Base-by-base conservation (phyloP, 2,888 invertebrate genomes). In the Drosophila testacea region DNA sequence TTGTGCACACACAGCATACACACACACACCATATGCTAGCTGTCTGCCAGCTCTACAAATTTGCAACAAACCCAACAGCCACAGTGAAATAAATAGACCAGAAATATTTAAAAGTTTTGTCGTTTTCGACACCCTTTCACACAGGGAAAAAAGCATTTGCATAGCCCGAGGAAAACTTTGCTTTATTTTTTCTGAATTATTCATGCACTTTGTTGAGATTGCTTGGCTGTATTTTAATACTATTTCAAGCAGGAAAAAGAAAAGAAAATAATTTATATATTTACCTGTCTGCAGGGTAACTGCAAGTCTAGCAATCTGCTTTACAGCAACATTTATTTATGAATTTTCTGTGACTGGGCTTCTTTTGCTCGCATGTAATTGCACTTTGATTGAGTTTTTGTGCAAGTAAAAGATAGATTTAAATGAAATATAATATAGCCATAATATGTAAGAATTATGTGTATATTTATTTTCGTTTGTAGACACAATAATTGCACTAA, bases 21-120 rank as follows among this genome's bases (percentile, higher is more conserved):
- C n/a, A 41, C 34, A 42, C 34, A 42, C 9, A 22, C 41, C 41
- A n/a, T 11, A n/a, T 5, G 48, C 11, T n/a, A 44, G 42, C 47
- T 64, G 41, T 64, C 48, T 48, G 42, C 48, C 30, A 59, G 39
- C n/a, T 46, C 11, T 51, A 30, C 34, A 59, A 61, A 56, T 69
- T 38, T 39, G 47, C 28, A 13, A 48, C 42, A 13, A 41, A 42
- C 64, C 57, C 61, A 67, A 59, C 42, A 57, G 51, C 59, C 72
- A 59, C 66, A 70, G 55, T 32, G 60, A 61, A 81, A 64, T 60
- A 78, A 81, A 82, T 76, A 76, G 65, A 76, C 63, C 68, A 63
- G 38, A 73, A 74, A 73, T 66, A 73, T 78, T 81, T 68, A 62
- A 80, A 54, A 67, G 61, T 44, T 62, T 72, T 79, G 16, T 52